Percentiles rank a stretch among this genome's conserved stretches.
phyloP scores from a whole-genome alignment of 64 coral and sea anemone genomes.

The Montipora cactus region DNA sequence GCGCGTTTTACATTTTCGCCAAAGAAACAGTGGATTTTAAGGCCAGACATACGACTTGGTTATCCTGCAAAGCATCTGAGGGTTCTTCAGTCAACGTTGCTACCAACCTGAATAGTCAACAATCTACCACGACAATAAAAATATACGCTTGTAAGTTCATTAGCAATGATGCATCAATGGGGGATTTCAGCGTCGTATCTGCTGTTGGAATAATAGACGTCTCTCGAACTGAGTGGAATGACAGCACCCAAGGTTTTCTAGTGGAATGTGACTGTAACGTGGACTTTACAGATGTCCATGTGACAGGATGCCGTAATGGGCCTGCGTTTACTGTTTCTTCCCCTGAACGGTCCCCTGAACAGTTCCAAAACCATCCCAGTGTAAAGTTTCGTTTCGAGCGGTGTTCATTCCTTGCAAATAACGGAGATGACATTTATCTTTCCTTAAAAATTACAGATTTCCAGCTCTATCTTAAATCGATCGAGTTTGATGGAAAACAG shows the following conservation, averaged over 20 bases:
- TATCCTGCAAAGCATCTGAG: background rate
- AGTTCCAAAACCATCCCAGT: background rate
- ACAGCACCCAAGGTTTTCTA: background rate
- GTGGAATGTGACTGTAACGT: background rate
- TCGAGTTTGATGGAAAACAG: background rate
- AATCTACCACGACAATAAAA: background rate
- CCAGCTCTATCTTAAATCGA: background rate
- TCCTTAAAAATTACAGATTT: background rate
- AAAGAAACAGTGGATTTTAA: background rate
- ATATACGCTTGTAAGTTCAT: background rate
- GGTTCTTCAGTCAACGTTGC: background rate
- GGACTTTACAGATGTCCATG: conserved; percentile 2
- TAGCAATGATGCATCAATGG: background rate
- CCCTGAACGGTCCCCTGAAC: background rate
- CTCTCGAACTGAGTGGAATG: background rate
- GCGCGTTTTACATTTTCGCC: background rate
- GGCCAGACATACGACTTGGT: background rate
- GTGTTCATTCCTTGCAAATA: background rate
- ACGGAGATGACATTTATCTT: background rate
- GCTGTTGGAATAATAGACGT: background rate
- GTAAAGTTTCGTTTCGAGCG: background rate
- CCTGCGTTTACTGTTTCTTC: background rate
- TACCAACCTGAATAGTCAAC: too few relatives aligned
- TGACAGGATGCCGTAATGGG: background rate
- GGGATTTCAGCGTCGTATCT: background rate